These are phyloP conservation scores for Felis catus DNA, from an alignment of 2,113 vertebrate species.

Conservation along the genomic window F.catus_Fca126_mat1.0 CM031418.1:98689501-98690000, in stretches of 20 bases:
- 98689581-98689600: neutral
- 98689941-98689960: neutral
- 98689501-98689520: no score
- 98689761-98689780: constrained; percentile 9
- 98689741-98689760: neutral
- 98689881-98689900: neutral
- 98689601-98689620: neutral
- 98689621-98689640: neutral
- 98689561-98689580: neutral
- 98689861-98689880: neutral
- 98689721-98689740: neutral
- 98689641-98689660: neutral
- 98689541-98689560: no score
- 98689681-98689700: neutral
- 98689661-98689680: neutral
- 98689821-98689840: neutral
- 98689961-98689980: neutral
- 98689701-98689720: neutral
- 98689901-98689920: neutral
- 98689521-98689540: no score
- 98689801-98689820: neutral
- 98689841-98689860: constrained; percentile 26
- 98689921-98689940: neutral
- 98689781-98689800: neutral
- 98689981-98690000: neutral